Conservation (phyloP, 2,113 vertebrate species). For the Psilopsiagon aymara region DNA sequence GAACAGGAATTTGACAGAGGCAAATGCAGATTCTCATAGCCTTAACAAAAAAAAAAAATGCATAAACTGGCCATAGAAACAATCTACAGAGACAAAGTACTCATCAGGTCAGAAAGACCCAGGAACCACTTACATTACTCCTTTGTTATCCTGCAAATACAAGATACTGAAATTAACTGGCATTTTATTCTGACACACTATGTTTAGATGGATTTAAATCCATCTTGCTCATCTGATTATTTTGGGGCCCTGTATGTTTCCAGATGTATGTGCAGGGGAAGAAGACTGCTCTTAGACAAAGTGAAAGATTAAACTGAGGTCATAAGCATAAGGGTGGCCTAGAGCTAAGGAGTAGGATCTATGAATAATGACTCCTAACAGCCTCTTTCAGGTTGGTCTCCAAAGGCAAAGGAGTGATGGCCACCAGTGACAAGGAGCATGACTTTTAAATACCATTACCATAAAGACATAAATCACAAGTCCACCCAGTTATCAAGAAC, state of each 20-base stretch:
- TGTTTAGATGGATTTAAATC: not conserved
- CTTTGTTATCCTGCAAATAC: not conserved
- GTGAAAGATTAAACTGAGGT: not conserved
- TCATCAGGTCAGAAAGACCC: not conserved
- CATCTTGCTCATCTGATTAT: not conserved
- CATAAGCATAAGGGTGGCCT: not conserved
- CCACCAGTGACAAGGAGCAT: not conserved
- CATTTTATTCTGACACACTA: not conserved
- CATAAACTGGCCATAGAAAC: not conserved
- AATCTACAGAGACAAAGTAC: not conserved
- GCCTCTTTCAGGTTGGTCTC: not conserved
- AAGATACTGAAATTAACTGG: not conserved
- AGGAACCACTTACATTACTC: not conserved
- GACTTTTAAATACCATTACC: not conserved
- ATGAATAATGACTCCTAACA: not conserved
- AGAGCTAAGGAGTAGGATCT: not conserved
- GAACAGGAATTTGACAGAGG: not conserved
- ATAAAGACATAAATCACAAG: not conserved
- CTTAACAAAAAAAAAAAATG: not conserved
- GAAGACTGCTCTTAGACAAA: not conserved
- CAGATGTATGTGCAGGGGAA: fast-evolving
- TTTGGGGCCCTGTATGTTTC: not conserved
- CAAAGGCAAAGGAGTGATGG: not conserved
- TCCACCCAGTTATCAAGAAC: not conserved
- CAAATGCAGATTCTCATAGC: not conserved